Base-by-base conservation (phyloP, 2,797 vertebrate species). In the Brachyalestes nurse region DNA sequence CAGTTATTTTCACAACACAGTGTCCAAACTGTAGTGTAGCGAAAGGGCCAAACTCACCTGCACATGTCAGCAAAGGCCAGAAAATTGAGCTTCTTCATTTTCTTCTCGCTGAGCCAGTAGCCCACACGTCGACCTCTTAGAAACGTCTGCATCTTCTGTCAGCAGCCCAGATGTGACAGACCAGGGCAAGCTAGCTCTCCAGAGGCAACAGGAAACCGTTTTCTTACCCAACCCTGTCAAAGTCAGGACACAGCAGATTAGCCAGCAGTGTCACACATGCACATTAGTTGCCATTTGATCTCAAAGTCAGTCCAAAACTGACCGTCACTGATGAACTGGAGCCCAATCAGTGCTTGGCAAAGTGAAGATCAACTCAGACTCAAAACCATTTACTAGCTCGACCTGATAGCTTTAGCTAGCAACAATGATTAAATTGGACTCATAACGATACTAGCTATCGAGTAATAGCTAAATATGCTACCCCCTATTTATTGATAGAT, bases 91-190 rank as follows among this genome's bases (percentile, higher is more conserved):
- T 98, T 99, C 93, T 97, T 98, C 93, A 97, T 96, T 90, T 99
- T 99, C 94, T 99, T 99, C 89, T 99, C 97, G 83, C 97, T 99
- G 92, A 99, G 95, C 97, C 97, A 98, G 92, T 98, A 99, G 83
- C 97, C 97, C 82, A 99, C 97, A 87, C 96, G 91, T 88, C 97
- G 96, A 88, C 97, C 97, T 90, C 96, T 97, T 86, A 98, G 91
- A 87, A 98, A 98, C 77, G 97, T 99, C 96, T 98, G 97, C 97
- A 99, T 99, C 88, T 90, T 92, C 82, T 82, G 25, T 38, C 82
- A 72, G 85, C 84, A 78, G 75, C 81, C 81, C 84, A 74, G 88
- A 85, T 49, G 87, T 57, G 87, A 86, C 87, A 81, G 81, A 62
- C 75, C 90, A 84, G 78, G 91, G 87, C 91, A 89, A 90, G 25